Base-by-base conservation (phyloP, 2,888 invertebrate species). In the Oscheius sp. region DNA sequence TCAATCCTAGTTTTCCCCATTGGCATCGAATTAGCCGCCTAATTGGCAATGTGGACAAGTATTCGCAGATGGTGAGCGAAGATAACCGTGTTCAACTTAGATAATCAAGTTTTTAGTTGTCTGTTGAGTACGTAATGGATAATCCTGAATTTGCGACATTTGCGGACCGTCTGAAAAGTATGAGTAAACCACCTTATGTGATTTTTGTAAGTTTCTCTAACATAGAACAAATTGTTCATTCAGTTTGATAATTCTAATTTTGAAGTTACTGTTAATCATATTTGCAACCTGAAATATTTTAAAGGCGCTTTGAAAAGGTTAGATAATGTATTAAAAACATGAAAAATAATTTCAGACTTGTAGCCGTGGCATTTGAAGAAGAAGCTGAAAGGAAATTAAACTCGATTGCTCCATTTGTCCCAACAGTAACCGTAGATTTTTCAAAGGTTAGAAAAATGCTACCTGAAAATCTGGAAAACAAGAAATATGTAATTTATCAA, bases 271-370 rank as follows among this genome's bases (percentile, higher is more conserved):
- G 32, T 73, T 20, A 78, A 78, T 28, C 75, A 75, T 50, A 72
- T 78, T 32, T 78, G 78, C 56, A 78, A 78, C 65, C 45, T 78
- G 28, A 54, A 69, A 68, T 69, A 59, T 51, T 72, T 78, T n/a
- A 67, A 68, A 2, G 69, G 69, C 3, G 67, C 70, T 20, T 38
- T 75, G 6, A 57, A 72, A 32, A 63, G 70, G 62, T 50, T 30
- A 36, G 61, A 41, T 5, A 14, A 5, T 20, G 5, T 22, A 24
- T 9, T 14, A 56, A 33, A 38, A 36, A 38, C 24, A 22, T 8
- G 22, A n/a, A 54, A 9, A 54, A n/a, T n/a, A 2, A 17, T 14
- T 47, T 30, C 22, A 62, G 74, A 0, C 49, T 74, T 2, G 73
- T 71, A 9, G 68, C 66, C 0, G 51, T 77, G 3, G 65, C 74